Conservation (phyloP, 1,140 invertebrate species). For the Aradophagus sp. region DNA sequence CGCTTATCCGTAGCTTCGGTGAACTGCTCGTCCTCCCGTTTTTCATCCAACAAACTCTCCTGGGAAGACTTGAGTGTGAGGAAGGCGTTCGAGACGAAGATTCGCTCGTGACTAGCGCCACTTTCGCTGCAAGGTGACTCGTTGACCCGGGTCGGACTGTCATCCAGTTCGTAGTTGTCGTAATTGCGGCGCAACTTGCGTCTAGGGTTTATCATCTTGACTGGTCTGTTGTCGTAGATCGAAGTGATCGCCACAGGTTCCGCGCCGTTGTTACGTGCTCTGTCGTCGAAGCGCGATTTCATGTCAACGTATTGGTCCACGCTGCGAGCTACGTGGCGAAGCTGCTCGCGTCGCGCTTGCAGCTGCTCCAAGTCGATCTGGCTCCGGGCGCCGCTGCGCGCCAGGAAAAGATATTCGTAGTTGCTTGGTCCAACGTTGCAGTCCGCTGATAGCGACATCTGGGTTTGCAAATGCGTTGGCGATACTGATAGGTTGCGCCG, state of each 20-base stretch:
- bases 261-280: constrained; percentile 66
- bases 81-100: constrained; percentile 77
- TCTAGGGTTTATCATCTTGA: constrained; percentile 83
- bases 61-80: constrained; percentile 79
- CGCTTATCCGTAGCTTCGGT: constrained; percentile 69
- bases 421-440: constrained; percentile 73
- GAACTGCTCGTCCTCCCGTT: constrained; percentile 67
- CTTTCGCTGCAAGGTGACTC: constrained; percentile 74
- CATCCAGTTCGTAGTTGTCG: constrained; percentile 78
- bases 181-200: constrained; percentile 81
- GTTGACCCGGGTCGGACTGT: constrained; percentile 66
- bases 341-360: constrained; percentile 76
- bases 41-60: constrained; percentile 79
- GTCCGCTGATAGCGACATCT: constrained; percentile 77
- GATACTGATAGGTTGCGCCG: constrained; percentile 88
- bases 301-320: constrained; percentile 86
- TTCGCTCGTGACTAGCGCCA: constrained; percentile 67
- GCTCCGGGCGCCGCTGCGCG: constrained; percentile 76
- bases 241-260: constrained; percentile 84
- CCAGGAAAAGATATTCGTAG: constrained; percentile 80
- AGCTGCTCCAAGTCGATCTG: constrained; percentile 82
- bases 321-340: constrained; percentile 80
- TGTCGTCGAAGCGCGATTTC: constrained; percentile 77
- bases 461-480: constrained; percentile 80
- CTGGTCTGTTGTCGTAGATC: constrained; percentile 82